Evolutionary conservation across 2,113 vertebrate species (phyloP), one percentile per base, ranked within the genome.

Genomic region (Syngnathus scovelli): DNA sequence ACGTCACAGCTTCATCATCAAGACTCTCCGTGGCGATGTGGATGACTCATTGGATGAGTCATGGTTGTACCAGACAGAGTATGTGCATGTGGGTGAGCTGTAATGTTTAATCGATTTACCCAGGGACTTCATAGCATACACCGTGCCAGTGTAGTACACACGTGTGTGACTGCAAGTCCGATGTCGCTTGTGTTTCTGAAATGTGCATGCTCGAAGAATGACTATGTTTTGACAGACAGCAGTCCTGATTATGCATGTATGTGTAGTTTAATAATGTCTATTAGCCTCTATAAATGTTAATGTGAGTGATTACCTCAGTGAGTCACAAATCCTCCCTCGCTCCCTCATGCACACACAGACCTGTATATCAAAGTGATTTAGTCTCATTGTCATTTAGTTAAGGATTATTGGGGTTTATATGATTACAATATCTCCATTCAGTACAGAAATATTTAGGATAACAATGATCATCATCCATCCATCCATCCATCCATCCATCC

Each of bases 101-200:
- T 33, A 23, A 18, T 67, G 54, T 36, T 41, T 19, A 36, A 70
- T 21, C 55, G 2, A 33, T 36, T 58, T 21, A 52, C 62, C 7
- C 46, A 23, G 62, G 21, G 54, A 70, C 60, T 59, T 21, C 18
- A 6, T 4, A 59, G 13, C 48, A 13, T 7, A 44, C n/a, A 43
- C 11, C 1, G 8, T 39, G 19, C 55, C 13, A 61, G 36, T 48
- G 7, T 9, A 33, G 18, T 59, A n/a, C 19, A 48, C 16, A 36
- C 46, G 41, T 49, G 18, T 58, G 33, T 59, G 54, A 21, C 43
- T 81, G 67, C 76, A 77, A 74, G 69, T 76, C 81, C 89, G 88
- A 90, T 81, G 89, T 89, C 90, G 81, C 81, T 74, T 69, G 78
- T 74, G 89, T 93, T 94, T 91, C 90, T 93, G 92, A 93, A 92